phyloP scores from a whole-genome alignment of 2,113 vertebrate species.

The Psilopogon haemacephalus region DNA sequence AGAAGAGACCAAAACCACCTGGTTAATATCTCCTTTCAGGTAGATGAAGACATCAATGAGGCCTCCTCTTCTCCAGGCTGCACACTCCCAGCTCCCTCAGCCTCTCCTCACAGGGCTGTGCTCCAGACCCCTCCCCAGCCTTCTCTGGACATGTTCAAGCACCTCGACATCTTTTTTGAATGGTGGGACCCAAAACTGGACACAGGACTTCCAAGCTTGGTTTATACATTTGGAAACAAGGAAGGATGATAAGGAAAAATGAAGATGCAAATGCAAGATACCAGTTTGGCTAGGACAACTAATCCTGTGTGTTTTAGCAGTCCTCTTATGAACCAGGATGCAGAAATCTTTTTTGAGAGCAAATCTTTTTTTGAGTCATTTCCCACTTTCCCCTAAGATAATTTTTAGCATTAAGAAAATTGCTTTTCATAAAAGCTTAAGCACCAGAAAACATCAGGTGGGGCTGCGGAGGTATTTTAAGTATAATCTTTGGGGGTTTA shows the following conservation, averaged over 20 bases:
- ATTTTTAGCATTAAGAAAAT: slow-evolving; percentile 50
- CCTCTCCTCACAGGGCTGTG: too few relatives aligned
- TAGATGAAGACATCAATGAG: too few relatives aligned
- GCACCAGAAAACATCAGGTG: slow-evolving; percentile 40
- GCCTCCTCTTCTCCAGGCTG: too few relatives aligned
- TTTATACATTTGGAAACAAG: neutral
- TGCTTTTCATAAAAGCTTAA: slow-evolving; percentile 30
- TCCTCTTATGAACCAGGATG: neutral
- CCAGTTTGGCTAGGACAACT: neutral
- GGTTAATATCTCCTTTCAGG: too few relatives aligned
- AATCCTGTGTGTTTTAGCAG: slow-evolving; percentile 6
- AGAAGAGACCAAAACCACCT: too few relatives aligned
- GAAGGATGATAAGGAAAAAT: neutral
- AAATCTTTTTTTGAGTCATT: neutral
- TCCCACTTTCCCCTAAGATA: slow-evolving; percentile 29
- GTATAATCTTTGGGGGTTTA: slow-evolving; percentile 46
- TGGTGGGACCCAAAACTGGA: too few relatives aligned
- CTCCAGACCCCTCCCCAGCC: too few relatives aligned
- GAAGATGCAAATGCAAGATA: neutral
- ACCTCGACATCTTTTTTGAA: too few relatives aligned
- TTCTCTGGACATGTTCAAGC: too few relatives aligned
- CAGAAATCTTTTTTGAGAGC: slow-evolving; percentile 1
- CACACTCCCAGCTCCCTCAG: too few relatives aligned
- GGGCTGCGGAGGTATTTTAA: slow-evolving; percentile 36
- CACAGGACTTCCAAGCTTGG: neutral